These are phyloP conservation scores for Taeniopygia guttata DNA, from an alignment of 2,797 vertebrate species.

Conservation along the genomic window DNA sequence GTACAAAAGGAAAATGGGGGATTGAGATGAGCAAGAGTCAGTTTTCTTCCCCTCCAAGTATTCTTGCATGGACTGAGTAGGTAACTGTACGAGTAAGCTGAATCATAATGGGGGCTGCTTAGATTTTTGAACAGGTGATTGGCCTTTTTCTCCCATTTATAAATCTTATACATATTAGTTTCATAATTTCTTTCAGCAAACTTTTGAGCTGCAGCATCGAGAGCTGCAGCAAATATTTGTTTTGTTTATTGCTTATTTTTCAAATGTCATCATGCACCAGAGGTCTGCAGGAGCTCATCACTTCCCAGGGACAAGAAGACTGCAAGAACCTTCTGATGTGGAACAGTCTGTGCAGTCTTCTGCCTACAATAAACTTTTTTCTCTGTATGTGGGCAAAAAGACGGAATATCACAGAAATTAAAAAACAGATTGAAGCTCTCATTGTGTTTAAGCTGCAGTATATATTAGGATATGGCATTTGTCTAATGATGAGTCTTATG, in stretches of 20 bases:
- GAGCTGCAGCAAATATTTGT: neutral
- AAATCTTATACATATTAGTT: neutral
- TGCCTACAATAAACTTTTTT: constrained; percentile 27
- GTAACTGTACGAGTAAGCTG: neutral
- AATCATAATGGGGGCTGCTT: neutral
- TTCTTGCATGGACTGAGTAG: neutral
- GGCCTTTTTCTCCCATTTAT: neutral
- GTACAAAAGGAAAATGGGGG: neutral
- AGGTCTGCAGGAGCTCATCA: neutral
- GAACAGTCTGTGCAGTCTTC: constrained; percentile 25
- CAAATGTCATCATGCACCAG: neutral
- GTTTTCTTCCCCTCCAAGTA: neutral
- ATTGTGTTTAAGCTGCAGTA: constrained; percentile 55
- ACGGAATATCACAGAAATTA: constrained; percentile 33
- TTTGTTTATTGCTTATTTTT: neutral
- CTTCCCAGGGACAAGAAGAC: neutral
- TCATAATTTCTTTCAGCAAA: neutral
- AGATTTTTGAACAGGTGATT: neutral
- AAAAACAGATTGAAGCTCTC: constrained; percentile 61
- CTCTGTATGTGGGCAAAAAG: constrained; percentile 39
- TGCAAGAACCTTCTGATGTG: neutral
- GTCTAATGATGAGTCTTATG: constrained; percentile 57
- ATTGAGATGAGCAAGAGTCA: neutral
- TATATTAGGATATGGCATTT: constrained; percentile 57
- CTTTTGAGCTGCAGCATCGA: neutral